Conservation (phyloP, 2,888 invertebrate species). For the Pocota personata region DNA sequence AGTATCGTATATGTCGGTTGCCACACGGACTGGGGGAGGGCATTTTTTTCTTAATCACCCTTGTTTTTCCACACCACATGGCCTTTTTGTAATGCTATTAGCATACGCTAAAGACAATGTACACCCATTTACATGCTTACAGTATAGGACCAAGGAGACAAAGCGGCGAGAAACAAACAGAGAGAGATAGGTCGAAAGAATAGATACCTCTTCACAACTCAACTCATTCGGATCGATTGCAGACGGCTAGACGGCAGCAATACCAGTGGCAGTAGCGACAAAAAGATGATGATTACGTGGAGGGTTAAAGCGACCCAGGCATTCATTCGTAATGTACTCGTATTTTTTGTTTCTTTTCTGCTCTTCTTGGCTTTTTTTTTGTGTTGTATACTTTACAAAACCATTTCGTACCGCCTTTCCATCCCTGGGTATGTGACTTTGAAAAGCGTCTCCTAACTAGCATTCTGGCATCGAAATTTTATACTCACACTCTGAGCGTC, state of each 20-base stretch:
- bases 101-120: slow-evolving; percentile 43
- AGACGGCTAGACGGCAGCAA: slow-evolving; percentile 74
- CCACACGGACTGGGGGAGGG: neutral
- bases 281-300: slow-evolving; percentile 57
- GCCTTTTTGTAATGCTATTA: slow-evolving; percentile 52
- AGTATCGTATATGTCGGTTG: neutral
- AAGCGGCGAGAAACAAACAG: neutral
- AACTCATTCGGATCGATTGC: slow-evolving; percentile 73
- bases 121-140: slow-evolving; percentile 41
- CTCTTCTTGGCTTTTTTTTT: neutral
- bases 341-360: neutral
- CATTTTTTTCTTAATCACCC: slow-evolving; percentile 35
- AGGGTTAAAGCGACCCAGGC: slow-evolving; percentile 43
- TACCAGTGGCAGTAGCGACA: slow-evolving; percentile 40
- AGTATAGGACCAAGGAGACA: slow-evolving; percentile 27
- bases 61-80: slow-evolving; percentile 39
- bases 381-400: slow-evolving; percentile 35
- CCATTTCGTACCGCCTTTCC: slow-evolving; percentile 18
- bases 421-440: slow-evolving; percentile 16
- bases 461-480: neutral
- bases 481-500: neutral
- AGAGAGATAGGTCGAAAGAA: slow-evolving; percentile 25
- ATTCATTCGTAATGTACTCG: slow-evolving; percentile 53
- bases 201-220: slow-evolving; percentile 23
- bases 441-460: slow-evolving; percentile 6